Evolutionary conservation across 2,113 vertebrate species (phyloP).

Genomic region (Pristiophorus japonicus): DNA sequence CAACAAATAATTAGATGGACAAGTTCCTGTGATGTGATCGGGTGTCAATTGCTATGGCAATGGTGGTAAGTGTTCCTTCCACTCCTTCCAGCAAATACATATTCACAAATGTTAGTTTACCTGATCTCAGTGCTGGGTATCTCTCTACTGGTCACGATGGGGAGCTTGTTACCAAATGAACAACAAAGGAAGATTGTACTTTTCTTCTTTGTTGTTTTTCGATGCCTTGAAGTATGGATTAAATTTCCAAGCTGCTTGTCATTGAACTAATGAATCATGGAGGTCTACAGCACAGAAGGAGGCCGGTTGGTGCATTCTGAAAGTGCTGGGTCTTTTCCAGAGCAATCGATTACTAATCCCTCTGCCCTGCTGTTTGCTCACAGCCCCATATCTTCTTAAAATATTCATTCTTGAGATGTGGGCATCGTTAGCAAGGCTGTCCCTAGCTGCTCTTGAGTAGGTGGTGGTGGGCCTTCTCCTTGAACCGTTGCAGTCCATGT

Average conservation of each 20-base stretch:
- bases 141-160: not conserved
- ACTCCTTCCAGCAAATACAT: not conserved
- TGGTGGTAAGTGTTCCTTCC: not conserved
- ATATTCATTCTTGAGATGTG: not conserved
- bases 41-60: not conserved
- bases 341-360: not conserved
- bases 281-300: not conserved
- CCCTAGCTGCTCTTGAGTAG: not conserved
- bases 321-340: not conserved
- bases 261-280: not conserved
- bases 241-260: not conserved
- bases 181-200: not conserved
- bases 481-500: not conserved
- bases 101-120: not conserved
- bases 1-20: not conserved
- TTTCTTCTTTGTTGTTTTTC: not conserved
- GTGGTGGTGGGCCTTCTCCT: not conserved
- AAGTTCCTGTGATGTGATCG: not conserved
- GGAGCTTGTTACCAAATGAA: not conserved
- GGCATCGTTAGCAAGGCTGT: not conserved
- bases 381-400: not conserved
- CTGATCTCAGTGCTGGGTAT: not conserved
- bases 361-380: not conserved
- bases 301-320: not conserved
- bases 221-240: not conserved